A percentile compares a stretch with the other conserved stretches of the same genome.
Evolutionary conservation across 2,797 vertebrate species (phyloP).

Genomic region (Silurus aristotelis): DNA sequence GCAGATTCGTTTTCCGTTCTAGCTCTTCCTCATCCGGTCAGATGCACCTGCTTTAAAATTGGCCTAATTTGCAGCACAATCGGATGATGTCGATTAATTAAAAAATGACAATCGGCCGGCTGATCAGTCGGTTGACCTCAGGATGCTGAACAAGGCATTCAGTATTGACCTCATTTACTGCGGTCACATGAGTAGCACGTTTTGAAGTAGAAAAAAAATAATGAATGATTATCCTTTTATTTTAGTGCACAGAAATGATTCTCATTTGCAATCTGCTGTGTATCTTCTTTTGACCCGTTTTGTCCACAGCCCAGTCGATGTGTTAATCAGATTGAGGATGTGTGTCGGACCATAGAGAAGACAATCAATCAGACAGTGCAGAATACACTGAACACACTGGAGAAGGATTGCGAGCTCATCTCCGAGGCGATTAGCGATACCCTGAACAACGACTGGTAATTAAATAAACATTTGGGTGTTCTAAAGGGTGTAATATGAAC

Average conservation of each 20-base stretch:
- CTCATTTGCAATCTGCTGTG: neutral
- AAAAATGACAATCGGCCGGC: too few relatives aligned
- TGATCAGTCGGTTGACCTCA: neutral
- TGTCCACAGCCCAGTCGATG: slow-evolving; percentile 10
- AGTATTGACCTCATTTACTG: neutral
- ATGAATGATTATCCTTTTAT: too few relatives aligned
- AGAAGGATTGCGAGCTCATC: slow-evolving; percentile 7
- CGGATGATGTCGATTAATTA: too few relatives aligned
- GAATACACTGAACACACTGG: neutral
- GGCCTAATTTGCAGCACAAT: too few relatives aligned
- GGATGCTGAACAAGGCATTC: neutral
- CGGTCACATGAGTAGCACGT: neutral
- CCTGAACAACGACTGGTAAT: neutral
- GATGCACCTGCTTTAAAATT: too few relatives aligned
- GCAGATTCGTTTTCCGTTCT: too few relatives aligned
- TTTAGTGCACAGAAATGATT: neutral
- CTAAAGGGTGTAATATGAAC: neutral
- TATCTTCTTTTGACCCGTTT: neutral
- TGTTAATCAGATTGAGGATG: slow-evolving; percentile 18
- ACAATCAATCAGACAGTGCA: neutral
- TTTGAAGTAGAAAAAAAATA: neutral
- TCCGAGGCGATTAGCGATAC: neutral
- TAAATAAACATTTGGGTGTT: neutral
- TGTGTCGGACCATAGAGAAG: slow-evolving; percentile 11
- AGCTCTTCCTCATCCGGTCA: too few relatives aligned